Evolutionary conservation across 1,140 invertebrate species (phyloP), one percentile per base, ranked within the genome.

Genomic region (Leguminivora glycinivorella): DNA sequence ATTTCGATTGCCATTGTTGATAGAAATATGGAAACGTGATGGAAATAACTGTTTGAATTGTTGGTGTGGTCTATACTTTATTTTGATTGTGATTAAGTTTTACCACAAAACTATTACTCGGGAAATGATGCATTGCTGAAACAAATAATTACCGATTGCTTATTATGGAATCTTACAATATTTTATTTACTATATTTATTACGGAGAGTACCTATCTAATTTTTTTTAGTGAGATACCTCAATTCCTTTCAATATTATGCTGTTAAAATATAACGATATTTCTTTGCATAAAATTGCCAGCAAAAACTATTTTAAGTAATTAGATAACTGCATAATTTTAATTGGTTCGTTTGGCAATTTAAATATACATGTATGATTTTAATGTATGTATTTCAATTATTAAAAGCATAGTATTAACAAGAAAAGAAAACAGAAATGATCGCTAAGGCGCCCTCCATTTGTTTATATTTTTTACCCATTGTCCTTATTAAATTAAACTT

Each of bases 21-120:
- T 83, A 85, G 82, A 76, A 83, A 83, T 77, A 76, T 80, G 25
- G 78, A 85, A 70, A 56, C 47, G 66, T 67, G 58, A 29, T 63
- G 26, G 29, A 63, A 63, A 63, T 63, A 63, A 63, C 26, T 19
- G 26, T 17, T 63, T 19, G 58, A 63, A 63, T 31, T 31, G 58
- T 63, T 31, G n/a, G 19, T 63, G 58, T 34, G 58, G 58, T 63
- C 29, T n/a, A 14, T 63, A 43, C 12, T 29, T 29, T 1, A 29
- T 29, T 29, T 34, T 63, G 58, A n/a, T 31, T 17, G 19, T 19
- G n/a, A 52, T 52, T 52, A 52, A 52, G 19, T 2, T n/a, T 52
- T 22, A 52, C 47, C 7, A 52, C 4, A 52, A n/a, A 19, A 22
- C 19, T 14, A 52, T 52, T 52, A 22, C 47, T 22, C 19, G 17